These are phyloP conservation scores for Petrophora chlorosata DNA, from an alignment of 2,888 invertebrate species.

Conservation along the genomic window DNA sequence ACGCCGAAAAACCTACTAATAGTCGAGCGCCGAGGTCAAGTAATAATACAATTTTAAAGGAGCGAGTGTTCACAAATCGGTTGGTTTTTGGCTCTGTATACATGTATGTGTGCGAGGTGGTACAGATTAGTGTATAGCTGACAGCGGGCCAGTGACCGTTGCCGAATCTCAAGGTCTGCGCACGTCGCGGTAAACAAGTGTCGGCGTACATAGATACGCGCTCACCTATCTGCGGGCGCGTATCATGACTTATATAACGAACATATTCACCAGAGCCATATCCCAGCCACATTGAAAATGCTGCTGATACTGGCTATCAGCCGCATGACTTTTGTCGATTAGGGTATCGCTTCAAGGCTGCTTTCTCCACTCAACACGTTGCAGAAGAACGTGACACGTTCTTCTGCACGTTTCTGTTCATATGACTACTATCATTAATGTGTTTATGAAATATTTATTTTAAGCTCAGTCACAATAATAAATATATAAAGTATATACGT, in stretches of 20 bases:
- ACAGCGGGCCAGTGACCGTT: conserved; percentile 73
- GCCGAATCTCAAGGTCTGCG: conserved; percentile 82
- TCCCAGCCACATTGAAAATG: conserved; percentile 1
- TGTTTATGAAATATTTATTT: too few relatives aligned
- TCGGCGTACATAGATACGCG: conserved; percentile 54
- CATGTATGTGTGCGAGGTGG: conserved; percentile 8
- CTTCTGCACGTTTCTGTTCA: neutral
- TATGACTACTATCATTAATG: neutral
- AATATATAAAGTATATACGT: neutral
- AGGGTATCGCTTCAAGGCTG: neutral
- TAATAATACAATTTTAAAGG: conserved; percentile 14
- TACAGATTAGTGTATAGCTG: conserved; percentile 20
- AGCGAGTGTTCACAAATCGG: conserved; percentile 9
- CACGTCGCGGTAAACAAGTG: conserved; percentile 78
- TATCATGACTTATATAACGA: conserved; percentile 18
- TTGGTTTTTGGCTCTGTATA: conserved; percentile 2
- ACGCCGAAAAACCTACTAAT: conserved; percentile 46
- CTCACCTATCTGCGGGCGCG: conserved; percentile 33
- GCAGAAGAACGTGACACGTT: too few relatives aligned
- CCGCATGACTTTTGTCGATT: conserved; percentile 8
- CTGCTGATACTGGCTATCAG: neutral
- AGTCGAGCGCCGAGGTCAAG: conserved; percentile 47
- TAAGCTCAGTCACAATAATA: too few relatives aligned
- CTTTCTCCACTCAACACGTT: neutral
- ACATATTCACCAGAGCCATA: conserved; percentile 21